Conservation (phyloP, 2,888 invertebrate genomes). For the Scelioninae gen. 2 region DNA sequence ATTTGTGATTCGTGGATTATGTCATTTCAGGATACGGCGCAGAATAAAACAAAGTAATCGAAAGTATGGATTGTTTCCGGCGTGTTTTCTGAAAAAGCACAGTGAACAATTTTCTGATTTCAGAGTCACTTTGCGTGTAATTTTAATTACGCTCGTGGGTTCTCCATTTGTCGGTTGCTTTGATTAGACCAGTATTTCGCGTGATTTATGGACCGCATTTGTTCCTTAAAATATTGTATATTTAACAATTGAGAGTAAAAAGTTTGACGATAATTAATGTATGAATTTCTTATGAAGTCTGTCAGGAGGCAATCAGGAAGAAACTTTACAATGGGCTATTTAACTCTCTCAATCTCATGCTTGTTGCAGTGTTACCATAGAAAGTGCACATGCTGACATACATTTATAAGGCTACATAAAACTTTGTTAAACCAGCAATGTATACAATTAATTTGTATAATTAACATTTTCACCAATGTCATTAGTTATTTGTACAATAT, state of each 20-base stretch:
- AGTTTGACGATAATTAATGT: constrained; percentile 39
- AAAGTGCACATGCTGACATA: constrained; percentile 4
- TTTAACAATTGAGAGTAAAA: constrained; percentile 17
- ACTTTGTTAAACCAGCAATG: constrained; percentile 17
- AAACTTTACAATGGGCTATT: constrained; percentile 21
- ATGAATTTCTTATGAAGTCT: constrained; percentile 34
- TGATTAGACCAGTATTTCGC: not conserved
- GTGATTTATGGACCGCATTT: constrained; percentile 10
- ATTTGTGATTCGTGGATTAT: constrained; percentile 19
- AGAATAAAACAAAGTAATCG: constrained; percentile 3
- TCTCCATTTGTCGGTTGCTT: constrained; percentile 3
- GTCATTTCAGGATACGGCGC: constrained; percentile 14
- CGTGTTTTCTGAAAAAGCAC: not conserved
- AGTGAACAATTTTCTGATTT: constrained; percentile 10
- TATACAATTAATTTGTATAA: constrained; percentile 23
- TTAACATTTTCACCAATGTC: constrained; percentile 8
- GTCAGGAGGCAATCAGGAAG: constrained; percentile 33
- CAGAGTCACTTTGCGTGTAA: constrained; percentile 11
- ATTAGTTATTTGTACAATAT: no score
- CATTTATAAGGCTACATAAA: constrained; percentile 7
- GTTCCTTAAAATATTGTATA: constrained; percentile 12
- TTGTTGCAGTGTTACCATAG: constrained; percentile 25
- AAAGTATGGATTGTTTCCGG: not conserved
- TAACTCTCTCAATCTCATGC: constrained; percentile 25
- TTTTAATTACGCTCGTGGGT: constrained; percentile 14